These are phyloP conservation scores for Junonia oenone DNA, from an alignment of 2,888 invertebrate genomes.

Conservation along the genomic window DNA sequence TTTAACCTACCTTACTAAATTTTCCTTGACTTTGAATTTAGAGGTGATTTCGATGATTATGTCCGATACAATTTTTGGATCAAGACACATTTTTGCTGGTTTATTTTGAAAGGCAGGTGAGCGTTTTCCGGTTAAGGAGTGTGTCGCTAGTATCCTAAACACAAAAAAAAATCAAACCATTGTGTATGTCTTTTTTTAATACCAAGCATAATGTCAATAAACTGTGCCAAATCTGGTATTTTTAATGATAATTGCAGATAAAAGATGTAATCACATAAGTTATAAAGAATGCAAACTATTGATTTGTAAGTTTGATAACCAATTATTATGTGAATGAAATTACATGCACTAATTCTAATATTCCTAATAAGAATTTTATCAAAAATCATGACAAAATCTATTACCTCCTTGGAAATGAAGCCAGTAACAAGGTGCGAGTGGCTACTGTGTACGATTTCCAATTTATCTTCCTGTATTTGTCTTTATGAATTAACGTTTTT, in stretches of 20 bases:
- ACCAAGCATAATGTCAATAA: no score
- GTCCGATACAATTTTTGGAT: conserved; percentile 76
- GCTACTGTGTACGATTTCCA: conserved; percentile 71
- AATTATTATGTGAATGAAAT: no score
- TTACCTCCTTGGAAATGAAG: conserved; percentile 66
- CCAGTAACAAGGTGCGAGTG: conserved; percentile 66
- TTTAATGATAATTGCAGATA: no score
- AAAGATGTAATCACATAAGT: no score
- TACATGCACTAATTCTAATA: no score
- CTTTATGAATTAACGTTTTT: conserved; percentile 58
- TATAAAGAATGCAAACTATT: no score
- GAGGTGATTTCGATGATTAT: conserved; percentile 76
- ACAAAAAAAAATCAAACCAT: conserved; percentile 27
- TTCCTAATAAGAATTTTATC: neutral
- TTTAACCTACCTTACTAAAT: conserved; percentile 64
- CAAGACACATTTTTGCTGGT: conserved; percentile 71
- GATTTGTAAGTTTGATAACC: no score
- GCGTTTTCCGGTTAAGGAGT: conserved; percentile 80
- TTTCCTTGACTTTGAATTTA: conserved; percentile 67
- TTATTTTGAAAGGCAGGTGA: conserved; percentile 75
- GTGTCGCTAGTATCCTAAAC: conserved; percentile 76
- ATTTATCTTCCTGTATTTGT: conserved; percentile 60
- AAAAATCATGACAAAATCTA: neutral
- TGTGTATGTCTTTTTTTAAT: no score
- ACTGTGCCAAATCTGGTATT: no score